A percentile compares a stretch with the other conserved stretches of the same genome.
Conservation (phyloP, 2,113 vertebrate genomes). For the Cercopithecus mona region DNA sequence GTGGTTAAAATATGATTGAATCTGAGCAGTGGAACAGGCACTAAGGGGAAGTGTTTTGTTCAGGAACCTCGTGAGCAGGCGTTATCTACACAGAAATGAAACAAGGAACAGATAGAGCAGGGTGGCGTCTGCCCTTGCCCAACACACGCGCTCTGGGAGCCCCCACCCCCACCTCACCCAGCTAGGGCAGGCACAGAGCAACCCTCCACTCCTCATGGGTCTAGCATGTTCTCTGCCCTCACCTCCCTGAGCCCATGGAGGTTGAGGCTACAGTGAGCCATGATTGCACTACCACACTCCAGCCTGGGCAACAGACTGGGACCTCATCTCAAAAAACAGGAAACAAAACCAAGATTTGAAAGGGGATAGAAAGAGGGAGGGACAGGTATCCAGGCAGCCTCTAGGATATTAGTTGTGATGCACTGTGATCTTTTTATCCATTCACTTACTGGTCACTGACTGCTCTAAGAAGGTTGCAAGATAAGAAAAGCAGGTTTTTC, state of each 20-base stretch:
- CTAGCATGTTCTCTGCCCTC: neutral
- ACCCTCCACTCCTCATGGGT: fast-evolving
- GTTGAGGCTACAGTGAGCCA: too few relatives aligned
- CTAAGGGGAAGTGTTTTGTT: neutral
- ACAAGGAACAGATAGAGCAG: neutral
- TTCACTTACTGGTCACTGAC: neutral
- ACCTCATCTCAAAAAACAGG: neutral
- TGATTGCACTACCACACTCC: too few relatives aligned
- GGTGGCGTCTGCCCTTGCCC: fast-evolving
- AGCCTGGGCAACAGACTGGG: too few relatives aligned
- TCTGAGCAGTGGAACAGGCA: neutral
- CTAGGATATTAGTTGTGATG: fast-evolving
- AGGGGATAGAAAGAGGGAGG: fast-evolving
- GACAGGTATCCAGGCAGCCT: neutral
- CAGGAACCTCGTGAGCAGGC: constrained; percentile 47
- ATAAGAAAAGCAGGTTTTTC: fast-evolving
- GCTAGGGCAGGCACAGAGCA: neutral
- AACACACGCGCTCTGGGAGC: fast-evolving
- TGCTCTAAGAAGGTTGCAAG: neutral
- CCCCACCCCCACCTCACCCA: fast-evolving
- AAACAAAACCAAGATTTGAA: too few relatives aligned
- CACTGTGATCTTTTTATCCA: fast-evolving
- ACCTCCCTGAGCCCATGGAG: too few relatives aligned
- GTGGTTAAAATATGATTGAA: neutral
- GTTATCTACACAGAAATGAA: neutral